phyloP scores from a whole-genome alignment of 2,888 invertebrate species.

The Sussaba pulchella region DNA sequence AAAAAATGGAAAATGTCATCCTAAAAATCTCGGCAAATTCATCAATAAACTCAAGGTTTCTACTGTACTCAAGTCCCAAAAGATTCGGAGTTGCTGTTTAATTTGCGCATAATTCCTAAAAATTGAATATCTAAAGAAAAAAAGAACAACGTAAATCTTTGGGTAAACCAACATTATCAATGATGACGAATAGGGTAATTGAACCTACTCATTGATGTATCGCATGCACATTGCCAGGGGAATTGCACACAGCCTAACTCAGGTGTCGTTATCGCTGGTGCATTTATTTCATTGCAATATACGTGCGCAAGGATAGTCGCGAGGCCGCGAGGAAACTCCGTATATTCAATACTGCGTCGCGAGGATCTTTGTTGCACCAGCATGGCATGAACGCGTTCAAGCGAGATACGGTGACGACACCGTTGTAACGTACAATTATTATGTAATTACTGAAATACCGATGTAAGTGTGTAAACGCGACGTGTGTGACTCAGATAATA shows the following conservation, averaged over 20 bases:
- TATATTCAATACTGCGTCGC: not conserved
- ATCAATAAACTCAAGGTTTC: too few relatives aligned
- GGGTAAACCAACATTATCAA: slow-evolving; percentile 44
- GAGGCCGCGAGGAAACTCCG: not conserved
- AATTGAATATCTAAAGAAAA: too few relatives aligned
- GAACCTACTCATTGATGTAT: slow-evolving; percentile 31
- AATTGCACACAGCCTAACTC: slow-evolving; percentile 17
- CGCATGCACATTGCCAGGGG: not conserved
- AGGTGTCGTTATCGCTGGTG: not conserved
- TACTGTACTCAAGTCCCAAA: too few relatives aligned
- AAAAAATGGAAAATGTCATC: too few relatives aligned
- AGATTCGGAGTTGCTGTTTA: too few relatives aligned
- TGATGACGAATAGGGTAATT: slow-evolving; percentile 34
- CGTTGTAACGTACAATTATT: slow-evolving; percentile 5
- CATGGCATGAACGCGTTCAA: not conserved
- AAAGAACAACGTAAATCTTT: too few relatives aligned
- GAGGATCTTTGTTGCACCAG: slow-evolving; percentile 1
- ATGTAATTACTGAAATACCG: not conserved
- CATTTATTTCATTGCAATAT: not conserved
- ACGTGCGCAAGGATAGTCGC: not conserved
- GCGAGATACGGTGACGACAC: slow-evolving; percentile 4
- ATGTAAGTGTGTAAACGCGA: not conserved
- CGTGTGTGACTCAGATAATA: too few relatives aligned
- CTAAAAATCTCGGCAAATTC: too few relatives aligned
- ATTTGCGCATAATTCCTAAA: too few relatives aligned